Evolutionary conservation across 2,113 vertebrate genomes (phyloP).

Genomic region (Silurus asotus): DNA sequence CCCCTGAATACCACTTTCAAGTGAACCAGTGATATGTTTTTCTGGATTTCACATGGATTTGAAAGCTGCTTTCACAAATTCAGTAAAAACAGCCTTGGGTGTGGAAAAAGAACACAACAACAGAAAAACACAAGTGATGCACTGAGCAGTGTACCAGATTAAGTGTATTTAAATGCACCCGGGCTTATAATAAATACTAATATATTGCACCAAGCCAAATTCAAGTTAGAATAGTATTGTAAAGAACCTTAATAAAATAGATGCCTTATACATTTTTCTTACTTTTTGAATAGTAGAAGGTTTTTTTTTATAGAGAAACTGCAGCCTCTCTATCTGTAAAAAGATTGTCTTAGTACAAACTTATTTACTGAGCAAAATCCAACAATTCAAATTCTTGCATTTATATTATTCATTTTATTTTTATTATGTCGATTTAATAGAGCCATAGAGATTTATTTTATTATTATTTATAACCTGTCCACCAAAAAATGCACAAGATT

Average conservation of each 20-base stretch:
- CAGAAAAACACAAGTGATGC: background rate
- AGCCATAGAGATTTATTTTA: background rate
- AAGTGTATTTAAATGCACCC: constrained; percentile 22
- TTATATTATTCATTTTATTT: background rate
- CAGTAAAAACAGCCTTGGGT: background rate
- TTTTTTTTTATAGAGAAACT: background rate
- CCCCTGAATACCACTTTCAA: background rate
- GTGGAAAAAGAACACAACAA: background rate
- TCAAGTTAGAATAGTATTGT: background rate
- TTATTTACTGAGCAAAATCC: background rate
- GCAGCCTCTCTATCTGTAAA: background rate
- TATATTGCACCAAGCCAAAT: background rate
- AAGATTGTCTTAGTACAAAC: background rate
- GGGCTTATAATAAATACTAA: background rate
- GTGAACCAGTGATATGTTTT: background rate
- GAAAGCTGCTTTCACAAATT: background rate
- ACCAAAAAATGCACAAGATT: background rate
- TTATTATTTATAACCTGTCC: background rate
- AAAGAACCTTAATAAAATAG: background rate
- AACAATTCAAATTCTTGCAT: background rate
- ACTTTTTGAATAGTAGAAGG: background rate
- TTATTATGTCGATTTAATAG: background rate
- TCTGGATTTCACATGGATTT: background rate
- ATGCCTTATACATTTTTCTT: background rate
- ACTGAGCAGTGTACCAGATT: background rate